These are phyloP conservation scores for Pollenia angustigena DNA, from an alignment of 2,888 invertebrate species.

Conservation along the genomic window DNA sequence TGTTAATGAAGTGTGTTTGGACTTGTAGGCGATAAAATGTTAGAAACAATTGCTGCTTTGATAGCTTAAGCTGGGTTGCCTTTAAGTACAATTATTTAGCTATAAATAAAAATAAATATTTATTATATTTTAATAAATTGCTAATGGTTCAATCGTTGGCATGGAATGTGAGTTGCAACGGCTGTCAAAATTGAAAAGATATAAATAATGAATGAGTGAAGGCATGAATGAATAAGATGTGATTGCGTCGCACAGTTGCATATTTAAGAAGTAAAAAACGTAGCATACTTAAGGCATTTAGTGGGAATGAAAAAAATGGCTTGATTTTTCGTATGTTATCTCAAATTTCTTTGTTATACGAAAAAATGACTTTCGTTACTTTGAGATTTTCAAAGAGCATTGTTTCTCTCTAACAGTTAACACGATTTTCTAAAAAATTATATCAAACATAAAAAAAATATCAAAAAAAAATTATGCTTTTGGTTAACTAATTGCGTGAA, in stretches of 20 bases:
- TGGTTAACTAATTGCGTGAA: too few relatives aligned
- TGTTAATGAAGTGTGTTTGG: neutral
- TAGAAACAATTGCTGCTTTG: neutral
- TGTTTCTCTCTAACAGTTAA: too few relatives aligned
- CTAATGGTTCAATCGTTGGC: neutral
- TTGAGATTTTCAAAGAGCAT: too few relatives aligned
- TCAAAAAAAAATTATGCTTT: too few relatives aligned
- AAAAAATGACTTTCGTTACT: too few relatives aligned
- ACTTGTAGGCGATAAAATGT: constrained; percentile 5
- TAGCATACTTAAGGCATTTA: too few relatives aligned
- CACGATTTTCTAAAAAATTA: too few relatives aligned
- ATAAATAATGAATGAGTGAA: neutral
- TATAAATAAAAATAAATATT: too few relatives aligned
- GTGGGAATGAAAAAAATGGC: too few relatives aligned
- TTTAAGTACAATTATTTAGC: neutral
- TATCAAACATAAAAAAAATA: too few relatives aligned
- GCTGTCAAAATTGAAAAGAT: neutral
- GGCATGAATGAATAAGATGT: neutral
- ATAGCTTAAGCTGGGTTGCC: neutral
- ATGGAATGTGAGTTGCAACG: neutral
- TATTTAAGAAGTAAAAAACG: neutral
- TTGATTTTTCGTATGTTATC: too few relatives aligned
- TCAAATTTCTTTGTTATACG: too few relatives aligned
- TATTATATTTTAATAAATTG: constrained; percentile 2
- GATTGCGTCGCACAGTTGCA: neutral